Conservation (phyloP, 2,888 invertebrate species). For the Euzophera pinguis region DNA sequence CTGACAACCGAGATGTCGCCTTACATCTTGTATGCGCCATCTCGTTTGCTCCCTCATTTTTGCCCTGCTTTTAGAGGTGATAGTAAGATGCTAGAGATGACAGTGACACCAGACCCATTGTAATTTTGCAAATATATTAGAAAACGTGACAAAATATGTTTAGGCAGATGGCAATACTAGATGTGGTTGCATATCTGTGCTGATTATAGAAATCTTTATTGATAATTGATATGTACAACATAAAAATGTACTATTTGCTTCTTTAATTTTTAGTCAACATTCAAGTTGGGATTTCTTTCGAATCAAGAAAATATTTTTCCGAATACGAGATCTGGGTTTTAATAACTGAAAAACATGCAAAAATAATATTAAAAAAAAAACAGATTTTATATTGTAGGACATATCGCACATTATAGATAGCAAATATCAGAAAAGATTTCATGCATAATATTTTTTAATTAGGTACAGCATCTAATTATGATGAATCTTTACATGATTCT, state of each 20-base stretch:
- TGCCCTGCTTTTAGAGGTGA: too few relatives aligned
- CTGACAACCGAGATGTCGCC: too few relatives aligned
- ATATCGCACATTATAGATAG: constrained; percentile 39
- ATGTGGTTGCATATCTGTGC: constrained; percentile 57
- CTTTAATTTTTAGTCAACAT: constrained; percentile 40
- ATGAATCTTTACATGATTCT: constrained; percentile 12
- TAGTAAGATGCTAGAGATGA: too few relatives aligned
- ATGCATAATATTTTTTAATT: constrained; percentile 35
- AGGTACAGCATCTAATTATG: not conserved
- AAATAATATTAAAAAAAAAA: constrained; percentile 29
- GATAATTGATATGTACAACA: constrained; percentile 52
- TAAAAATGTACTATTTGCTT: constrained; percentile 59
- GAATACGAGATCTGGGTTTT: constrained; percentile 40
- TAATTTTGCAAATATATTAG: too few relatives aligned
- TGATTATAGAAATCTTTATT: constrained; percentile 63
- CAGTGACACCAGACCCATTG: too few relatives aligned
- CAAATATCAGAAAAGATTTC: constrained; percentile 55
- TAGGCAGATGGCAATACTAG: constrained; percentile 33
- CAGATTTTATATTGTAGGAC: constrained; percentile 32
- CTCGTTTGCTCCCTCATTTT: too few relatives aligned
- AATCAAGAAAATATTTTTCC: constrained; percentile 32
- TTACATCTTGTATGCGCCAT: too few relatives aligned
- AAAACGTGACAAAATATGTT: not conserved
- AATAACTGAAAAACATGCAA: too few relatives aligned
- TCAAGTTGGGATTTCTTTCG: constrained; percentile 29